These are phyloP conservation scores for Parotia lawesii DNA, from an alignment of 2,113 vertebrate species.

Conservation along the genomic window DNA sequence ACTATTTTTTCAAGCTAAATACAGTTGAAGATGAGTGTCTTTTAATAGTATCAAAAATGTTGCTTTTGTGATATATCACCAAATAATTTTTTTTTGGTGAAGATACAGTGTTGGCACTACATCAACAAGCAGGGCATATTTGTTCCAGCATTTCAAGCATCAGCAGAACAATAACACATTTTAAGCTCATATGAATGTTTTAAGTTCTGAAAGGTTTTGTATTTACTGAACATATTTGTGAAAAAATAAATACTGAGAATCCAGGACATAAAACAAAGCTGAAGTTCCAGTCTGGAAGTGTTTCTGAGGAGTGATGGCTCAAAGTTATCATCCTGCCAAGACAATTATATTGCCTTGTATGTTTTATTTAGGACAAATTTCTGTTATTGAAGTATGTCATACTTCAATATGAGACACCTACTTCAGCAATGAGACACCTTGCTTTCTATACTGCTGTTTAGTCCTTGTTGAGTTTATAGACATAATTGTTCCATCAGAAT, in stretches of 20 bases:
- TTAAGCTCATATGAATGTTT: background rate
- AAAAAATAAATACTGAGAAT: background rate
- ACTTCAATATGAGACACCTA: too few species aligned
- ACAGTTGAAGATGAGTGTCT: background rate
- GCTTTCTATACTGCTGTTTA: background rate
- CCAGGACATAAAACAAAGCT: background rate
- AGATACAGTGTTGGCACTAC: background rate
- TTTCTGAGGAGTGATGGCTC: background rate
- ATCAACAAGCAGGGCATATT: background rate
- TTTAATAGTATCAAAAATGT: background rate
- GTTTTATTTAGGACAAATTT: background rate
- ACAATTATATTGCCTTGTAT: background rate
- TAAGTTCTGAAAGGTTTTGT: background rate
- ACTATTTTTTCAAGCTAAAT: background rate
- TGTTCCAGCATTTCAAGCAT: background rate
- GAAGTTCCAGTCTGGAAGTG: background rate
- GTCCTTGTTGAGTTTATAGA: background rate
- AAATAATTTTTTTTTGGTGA: background rate
- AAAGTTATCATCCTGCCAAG: background rate
- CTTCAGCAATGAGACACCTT: background rate
- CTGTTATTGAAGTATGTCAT: background rate
- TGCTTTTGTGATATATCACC: background rate
- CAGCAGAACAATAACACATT: background rate
- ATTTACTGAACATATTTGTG: background rate
- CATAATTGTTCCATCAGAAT: background rate